These are phyloP conservation scores for Lycorma delicatula DNA, from an alignment of 1,140 invertebrate genomes.

Conservation along the genomic window DNA sequence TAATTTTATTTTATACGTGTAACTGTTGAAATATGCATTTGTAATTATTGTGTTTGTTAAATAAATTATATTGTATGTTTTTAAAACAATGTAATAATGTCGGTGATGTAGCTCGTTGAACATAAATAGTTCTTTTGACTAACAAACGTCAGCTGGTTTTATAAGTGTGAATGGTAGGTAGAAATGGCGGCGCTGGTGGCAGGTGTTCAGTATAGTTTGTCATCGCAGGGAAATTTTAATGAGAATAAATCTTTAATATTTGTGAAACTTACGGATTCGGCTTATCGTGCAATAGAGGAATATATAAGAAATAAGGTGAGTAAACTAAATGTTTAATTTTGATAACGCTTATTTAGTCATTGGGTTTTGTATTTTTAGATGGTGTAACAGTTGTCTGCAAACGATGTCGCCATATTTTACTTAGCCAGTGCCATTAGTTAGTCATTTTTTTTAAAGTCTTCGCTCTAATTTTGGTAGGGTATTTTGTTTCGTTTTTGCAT, in stretches of 20 bases:
- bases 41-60: too few species aligned
- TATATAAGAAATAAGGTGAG: conserved; percentile 77
- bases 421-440: conserved; percentile 9
- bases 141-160: conserved; percentile 34
- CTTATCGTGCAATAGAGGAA: conserved; percentile 81
- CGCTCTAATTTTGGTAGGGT: background rate
- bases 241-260: conserved; percentile 84
- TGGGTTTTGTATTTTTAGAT: conserved; percentile 16
- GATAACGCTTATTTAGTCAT: background rate
- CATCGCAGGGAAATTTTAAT: conserved; percentile 74
- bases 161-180: conserved; percentile 38
- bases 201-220: conserved; percentile 91
- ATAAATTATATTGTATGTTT: too few species aligned
- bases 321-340: conserved; percentile 26
- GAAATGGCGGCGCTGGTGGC: conserved; percentile 90
- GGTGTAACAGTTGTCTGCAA: conserved; percentile 25
- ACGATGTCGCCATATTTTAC: conserved; percentile 29
- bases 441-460: background rate
- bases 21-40: too few species aligned
- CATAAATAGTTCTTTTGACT: too few species aligned
- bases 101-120: too few species aligned
- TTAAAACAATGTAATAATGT: too few species aligned
- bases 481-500: background rate
- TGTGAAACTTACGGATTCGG: conserved; percentile 91
- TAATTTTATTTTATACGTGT: too few species aligned